A percentile compares a stretch with the other conserved stretches of the same genome.
Evolutionary conservation across 2,797 vertebrate species (phyloP).

Genomic region (Rhabdophis nuchalis): DNA sequence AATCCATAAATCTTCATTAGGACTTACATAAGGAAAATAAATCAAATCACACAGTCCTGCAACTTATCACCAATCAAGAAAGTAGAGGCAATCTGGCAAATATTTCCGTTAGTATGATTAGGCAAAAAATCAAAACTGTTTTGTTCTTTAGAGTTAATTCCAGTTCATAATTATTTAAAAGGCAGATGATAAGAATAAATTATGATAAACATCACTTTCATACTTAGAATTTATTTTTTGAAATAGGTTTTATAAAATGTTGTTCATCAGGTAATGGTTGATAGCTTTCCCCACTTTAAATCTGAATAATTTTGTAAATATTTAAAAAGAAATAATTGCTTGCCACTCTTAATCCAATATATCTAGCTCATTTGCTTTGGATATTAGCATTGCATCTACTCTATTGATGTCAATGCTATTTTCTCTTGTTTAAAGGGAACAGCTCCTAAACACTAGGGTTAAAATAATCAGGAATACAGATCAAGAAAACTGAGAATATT

Average conservation of each 20-base stretch:
- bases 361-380: not conserved
- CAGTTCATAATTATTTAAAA: not conserved
- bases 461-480: not conserved
- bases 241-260: not conserved
- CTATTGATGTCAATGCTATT: not conserved
- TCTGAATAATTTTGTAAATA: not conserved
- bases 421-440: not conserved
- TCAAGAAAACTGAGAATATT: not conserved
- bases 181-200: not conserved
- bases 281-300: not conserved
- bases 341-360: not conserved
- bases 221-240: not conserved
- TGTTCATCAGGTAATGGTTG: not conserved
- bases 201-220: not conserved
- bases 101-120: not conserved
- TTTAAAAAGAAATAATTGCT: not conserved
- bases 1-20: not conserved
- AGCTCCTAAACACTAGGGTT: not conserved
- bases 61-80: not conserved
- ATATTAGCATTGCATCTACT: not conserved
- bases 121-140: not conserved
- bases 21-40: not conserved
- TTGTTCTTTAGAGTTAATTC: not conserved
- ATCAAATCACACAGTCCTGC: not conserved
- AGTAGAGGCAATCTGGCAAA: not conserved